phyloP scores from a whole-genome alignment of 2,888 invertebrate genomes.

The Drosophila nigritarsus region DNA sequence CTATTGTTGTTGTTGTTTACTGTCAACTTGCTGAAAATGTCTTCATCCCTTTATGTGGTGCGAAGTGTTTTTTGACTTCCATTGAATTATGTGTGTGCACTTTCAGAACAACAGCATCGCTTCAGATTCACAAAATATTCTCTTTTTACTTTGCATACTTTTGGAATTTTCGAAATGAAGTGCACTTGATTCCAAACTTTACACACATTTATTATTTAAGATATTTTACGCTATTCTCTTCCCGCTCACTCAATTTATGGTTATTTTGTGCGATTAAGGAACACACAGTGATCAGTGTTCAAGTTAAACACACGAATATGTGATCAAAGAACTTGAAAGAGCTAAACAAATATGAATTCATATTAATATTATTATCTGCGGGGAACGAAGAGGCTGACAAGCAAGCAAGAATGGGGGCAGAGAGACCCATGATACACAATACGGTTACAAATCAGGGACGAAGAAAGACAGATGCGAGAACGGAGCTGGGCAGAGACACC shows the following conservation, averaged over 20 bases:
- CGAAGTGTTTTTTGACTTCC: slow-evolving; percentile 28
- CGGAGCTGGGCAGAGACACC: too few species aligned
- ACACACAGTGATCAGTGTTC: not conserved
- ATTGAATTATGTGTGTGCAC: slow-evolving; percentile 19
- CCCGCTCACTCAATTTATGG: too few species aligned
- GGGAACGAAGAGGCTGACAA: too few species aligned
- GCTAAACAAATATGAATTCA: not conserved
- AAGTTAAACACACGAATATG: not conserved
- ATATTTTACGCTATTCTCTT: too few species aligned
- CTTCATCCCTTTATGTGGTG: slow-evolving; percentile 59
- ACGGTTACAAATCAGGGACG: too few species aligned
- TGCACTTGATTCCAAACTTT: not conserved
- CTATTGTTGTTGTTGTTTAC: slow-evolving; percentile 14
- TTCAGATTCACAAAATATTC: slow-evolving; percentile 3
- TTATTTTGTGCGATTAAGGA: not conserved
- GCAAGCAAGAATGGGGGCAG: too few species aligned
- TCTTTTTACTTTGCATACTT: slow-evolving; percentile 2
- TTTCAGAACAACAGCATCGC: slow-evolving; percentile 28
- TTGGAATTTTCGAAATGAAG: not conserved
- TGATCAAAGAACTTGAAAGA: not conserved
- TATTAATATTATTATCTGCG: too few species aligned
- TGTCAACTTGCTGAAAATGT: slow-evolving; percentile 40
- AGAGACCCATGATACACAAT: too few species aligned
- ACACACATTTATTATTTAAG: not conserved
- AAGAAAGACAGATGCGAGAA: too few species aligned